Conservation (phyloP, 2,888 invertebrate genomes). For the Polyommatus icarus region DNA sequence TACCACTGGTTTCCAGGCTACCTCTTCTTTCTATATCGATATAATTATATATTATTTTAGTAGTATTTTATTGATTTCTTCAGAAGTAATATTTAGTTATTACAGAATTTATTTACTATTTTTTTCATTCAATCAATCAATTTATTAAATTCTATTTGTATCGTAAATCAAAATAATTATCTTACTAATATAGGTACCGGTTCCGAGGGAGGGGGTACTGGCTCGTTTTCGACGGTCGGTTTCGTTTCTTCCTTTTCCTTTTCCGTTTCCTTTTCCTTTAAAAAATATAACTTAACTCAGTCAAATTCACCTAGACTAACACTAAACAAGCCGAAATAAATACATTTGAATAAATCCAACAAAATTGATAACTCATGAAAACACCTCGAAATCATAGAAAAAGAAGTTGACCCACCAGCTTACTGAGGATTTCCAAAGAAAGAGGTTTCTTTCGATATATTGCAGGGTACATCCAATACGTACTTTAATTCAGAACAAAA, state of each 20-base stretch:
- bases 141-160: too few species aligned
- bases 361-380: background rate
- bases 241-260: constrained; percentile 26
- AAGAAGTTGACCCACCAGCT: background rate
- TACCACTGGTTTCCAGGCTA: constrained; percentile 5
- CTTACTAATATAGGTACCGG: constrained; percentile 12
- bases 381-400: background rate
- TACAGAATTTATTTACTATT: too few species aligned
- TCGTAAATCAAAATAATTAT: background rate
- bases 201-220: background rate
- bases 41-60: background rate
- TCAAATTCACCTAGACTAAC: background rate
- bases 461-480: background rate
- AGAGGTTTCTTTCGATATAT: background rate
- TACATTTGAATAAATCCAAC: background rate
- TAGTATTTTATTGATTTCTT: background rate
- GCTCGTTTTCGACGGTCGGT: constrained; percentile 22
- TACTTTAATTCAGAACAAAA: background rate
- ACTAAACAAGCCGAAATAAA: background rate
- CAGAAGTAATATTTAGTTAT: too few species aligned
- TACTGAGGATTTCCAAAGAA: background rate
- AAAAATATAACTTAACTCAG: background rate
- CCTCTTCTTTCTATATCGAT: background rate
- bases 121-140: too few species aligned
- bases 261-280: constrained; percentile 11